Conservation (phyloP, 1,140 invertebrate species). For the Drosophila subpulchrella region DNA sequence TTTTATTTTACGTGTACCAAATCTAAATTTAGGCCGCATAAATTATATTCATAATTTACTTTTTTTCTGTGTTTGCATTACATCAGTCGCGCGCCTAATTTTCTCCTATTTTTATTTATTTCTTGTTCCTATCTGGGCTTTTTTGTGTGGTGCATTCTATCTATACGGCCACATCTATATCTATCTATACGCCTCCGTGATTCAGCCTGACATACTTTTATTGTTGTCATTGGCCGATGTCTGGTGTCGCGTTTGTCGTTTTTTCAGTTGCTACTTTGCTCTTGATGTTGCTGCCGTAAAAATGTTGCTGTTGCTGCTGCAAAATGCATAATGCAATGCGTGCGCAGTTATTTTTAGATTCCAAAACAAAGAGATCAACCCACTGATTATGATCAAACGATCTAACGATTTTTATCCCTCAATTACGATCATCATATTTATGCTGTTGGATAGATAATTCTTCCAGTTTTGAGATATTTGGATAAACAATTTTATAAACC, state of each 20-base stretch:
- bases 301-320: background rate
- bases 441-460: slow-evolving; percentile 3
- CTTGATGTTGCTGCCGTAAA: slow-evolving; percentile 7
- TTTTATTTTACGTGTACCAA: slow-evolving; percentile 15
- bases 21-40: slow-evolving; percentile 7
- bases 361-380: slow-evolving; percentile 4
- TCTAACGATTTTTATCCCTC: slow-evolving; percentile 17
- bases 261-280: slow-evolving; percentile 3
- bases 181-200: slow-evolving; percentile 65
- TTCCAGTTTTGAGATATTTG: background rate
- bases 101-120: background rate
- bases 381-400: slow-evolving; percentile 36
- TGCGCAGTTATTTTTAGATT: slow-evolving; percentile 60
- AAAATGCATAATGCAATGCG: slow-evolving; percentile 51
- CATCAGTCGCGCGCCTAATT: slow-evolving; percentile 32
- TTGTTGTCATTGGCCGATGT: slow-evolving; percentile 69
- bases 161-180: slow-evolving; percentile 13
- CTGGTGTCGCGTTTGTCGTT: slow-evolving; percentile 34
- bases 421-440: slow-evolving; percentile 13
- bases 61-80: slow-evolving; percentile 20
- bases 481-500: background rate
- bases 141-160: slow-evolving; percentile 12
- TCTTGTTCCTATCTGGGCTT: background rate
- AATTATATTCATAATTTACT: slow-evolving; percentile 4
- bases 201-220: slow-evolving; percentile 75